Evolutionary conservation across 2,888 invertebrate species (phyloP).

Genomic region (Lepetodrilus schrolli): DNA sequence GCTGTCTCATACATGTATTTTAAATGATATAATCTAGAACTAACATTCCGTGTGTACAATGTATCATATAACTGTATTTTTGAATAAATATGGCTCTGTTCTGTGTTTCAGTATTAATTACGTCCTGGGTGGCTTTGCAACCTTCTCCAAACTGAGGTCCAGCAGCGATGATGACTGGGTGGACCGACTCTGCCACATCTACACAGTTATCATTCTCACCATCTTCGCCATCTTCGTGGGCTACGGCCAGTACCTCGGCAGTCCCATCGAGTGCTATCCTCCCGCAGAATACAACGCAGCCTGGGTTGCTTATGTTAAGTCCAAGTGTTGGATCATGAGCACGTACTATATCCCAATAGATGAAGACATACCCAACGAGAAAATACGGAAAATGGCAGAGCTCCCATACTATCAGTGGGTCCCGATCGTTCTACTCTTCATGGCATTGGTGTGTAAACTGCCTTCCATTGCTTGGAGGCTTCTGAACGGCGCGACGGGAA

Average conservation of each 20-base stretch:
- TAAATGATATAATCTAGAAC: too few species aligned
- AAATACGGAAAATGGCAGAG: slow-evolving; percentile 46
- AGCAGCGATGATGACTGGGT: slow-evolving; percentile 66
- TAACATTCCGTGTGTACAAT: too few species aligned
- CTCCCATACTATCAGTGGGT: slow-evolving; percentile 71
- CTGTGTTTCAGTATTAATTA: slow-evolving; percentile 59
- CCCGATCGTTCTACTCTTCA: slow-evolving; percentile 64
- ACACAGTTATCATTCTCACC: slow-evolving; percentile 59
- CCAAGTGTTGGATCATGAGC: slow-evolving; percentile 67
- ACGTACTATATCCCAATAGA: slow-evolving; percentile 64
- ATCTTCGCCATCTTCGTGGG: slow-evolving; percentile 67
- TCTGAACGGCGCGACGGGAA: slow-evolving; percentile 57
- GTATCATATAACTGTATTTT: too few species aligned
- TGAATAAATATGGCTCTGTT: too few species aligned
- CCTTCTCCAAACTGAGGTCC: slow-evolving; percentile 62
- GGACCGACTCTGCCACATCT: slow-evolving; percentile 64
- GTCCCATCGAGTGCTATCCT: slow-evolving; percentile 62
- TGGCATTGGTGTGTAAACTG: slow-evolving; percentile 63
- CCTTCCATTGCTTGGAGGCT: slow-evolving; percentile 64
- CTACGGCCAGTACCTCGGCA: slow-evolving; percentile 62
- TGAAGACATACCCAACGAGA: slow-evolving; percentile 50
- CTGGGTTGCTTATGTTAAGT: slow-evolving; percentile 59
- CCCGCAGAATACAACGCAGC: slow-evolving; percentile 51
- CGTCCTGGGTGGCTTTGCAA: slow-evolving; percentile 64
- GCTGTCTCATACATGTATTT: too few species aligned